phyloP scores from a whole-genome alignment of 2,797 vertebrate species.

The Sphenopsis melanotis region DNA sequence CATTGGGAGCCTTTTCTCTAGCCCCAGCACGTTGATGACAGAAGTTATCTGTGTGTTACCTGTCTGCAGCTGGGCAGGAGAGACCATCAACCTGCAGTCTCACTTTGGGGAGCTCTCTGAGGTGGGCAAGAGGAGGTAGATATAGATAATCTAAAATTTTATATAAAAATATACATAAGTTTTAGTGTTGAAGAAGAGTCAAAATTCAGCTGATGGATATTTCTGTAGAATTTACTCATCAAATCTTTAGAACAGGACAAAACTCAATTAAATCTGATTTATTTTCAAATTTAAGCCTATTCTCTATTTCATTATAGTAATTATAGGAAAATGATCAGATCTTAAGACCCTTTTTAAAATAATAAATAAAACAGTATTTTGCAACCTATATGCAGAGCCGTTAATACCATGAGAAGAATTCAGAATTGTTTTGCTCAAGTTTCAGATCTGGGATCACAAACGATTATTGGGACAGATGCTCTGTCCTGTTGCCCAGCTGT shows the following conservation, averaged over 20 bases:
- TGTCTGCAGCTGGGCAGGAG: not conserved
- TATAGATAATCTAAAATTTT: not conserved
- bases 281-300: not conserved
- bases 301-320: not conserved
- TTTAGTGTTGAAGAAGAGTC: not conserved
- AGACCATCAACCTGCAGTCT: not conserved
- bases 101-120: not conserved
- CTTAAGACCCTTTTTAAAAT: not conserved
- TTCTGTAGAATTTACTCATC: not conserved
- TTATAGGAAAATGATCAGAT: not conserved
- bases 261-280: not conserved
- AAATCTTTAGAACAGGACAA: not conserved
- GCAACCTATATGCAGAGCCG: not conserved
- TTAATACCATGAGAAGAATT: not conserved
- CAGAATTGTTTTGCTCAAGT: not conserved
- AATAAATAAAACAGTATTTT: not conserved
- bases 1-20: not conserved
- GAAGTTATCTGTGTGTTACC: not conserved
- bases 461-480: not conserved
- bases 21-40: not conserved
- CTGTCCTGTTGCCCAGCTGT: fast-evolving
- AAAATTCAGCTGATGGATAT: not conserved
- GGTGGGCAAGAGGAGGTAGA: not conserved
- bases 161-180: not conserved
- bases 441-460: not conserved